Evolutionary conservation across 2,888 invertebrate genomes (phyloP), one percentile per base, ranked within the genome.

Genomic region (Lacanobia oleracea): DNA sequence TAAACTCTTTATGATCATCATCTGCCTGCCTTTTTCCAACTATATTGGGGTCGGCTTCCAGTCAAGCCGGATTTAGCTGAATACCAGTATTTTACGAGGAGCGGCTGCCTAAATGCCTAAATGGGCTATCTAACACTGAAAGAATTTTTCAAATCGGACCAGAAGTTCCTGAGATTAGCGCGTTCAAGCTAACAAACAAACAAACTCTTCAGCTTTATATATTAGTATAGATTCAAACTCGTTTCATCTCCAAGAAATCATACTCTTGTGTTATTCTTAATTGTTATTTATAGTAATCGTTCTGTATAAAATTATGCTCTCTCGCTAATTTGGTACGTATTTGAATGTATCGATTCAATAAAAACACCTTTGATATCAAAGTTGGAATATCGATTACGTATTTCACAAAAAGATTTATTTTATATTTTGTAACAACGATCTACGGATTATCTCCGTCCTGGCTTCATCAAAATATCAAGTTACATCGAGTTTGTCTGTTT

Each of bases 401-500:
- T 37, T 62, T 59, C 7, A 14, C 12, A 12, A 27, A 12, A 27
- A 23, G 33, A 65, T 72, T 54, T 45, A 48, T 72, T 53, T 62
- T 45, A 53, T 61, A 37, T 45, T 72, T n/a, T 3, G 6, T 27
- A 40, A 18, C 9, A 59, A 43, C 2, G 50, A 68, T 68, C 27
- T 69, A 1, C 21, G 23, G 45, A 37, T 10, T 8, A 18, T 37
- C 9, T 3, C 18, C 9, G 1, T 23, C 2, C 21, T 43, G 21
- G 50, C 18, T 60, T 64, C 51, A 60, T 61, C 50, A 48, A 64
- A 59, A 43, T 74, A 74, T 77, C 61, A 66, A 43, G 53, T 77
- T 78, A 61, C 74, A 68, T 57, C 51, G 21, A 23, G 51, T 33
- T 5, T n/a, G 54, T 56, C 23, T 54, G 23, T 16, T 43, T 33